Evolutionary conservation across 2,888 invertebrate species (phyloP).

Genomic region (Rhodophaea formosa): DNA sequence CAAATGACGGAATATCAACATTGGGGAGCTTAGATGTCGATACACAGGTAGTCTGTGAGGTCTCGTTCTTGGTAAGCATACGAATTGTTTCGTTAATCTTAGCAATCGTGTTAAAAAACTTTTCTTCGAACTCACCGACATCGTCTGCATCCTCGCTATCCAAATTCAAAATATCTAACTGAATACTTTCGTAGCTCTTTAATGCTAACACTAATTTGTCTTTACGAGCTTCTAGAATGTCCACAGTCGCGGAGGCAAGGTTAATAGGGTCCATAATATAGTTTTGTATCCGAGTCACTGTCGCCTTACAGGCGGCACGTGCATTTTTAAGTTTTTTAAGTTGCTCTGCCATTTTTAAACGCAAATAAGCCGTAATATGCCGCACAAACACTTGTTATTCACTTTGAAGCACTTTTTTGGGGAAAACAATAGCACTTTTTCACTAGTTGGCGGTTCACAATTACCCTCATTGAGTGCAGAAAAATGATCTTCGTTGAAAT

Average conservation of each 20-base stretch:
- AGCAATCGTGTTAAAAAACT: constrained; percentile 19
- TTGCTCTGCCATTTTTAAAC: neutral
- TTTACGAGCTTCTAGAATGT: constrained; percentile 1
- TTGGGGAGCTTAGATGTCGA: constrained; percentile 24
- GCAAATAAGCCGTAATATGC: too few relatives aligned
- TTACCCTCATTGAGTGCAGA: too few relatives aligned
- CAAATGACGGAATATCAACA: constrained; percentile 22
- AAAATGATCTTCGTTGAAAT: too few relatives aligned
- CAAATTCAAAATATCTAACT: constrained; percentile 16
- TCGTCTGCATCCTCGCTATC: constrained; percentile 20
- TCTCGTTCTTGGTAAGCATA: neutral
- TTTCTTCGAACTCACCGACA: constrained; percentile 18
- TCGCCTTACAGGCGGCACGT: neutral
- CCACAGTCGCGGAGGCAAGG: constrained; percentile 3
- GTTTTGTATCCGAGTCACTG: neutral
- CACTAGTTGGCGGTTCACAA: neutral
- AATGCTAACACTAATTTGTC: neutral
- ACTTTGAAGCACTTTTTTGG: too few relatives aligned
- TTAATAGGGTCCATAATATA: neutral
- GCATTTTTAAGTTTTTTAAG: neutral
- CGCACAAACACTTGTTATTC: too few relatives aligned
- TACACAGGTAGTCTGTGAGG: constrained; percentile 2
- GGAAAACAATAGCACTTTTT: neutral
- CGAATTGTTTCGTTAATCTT: constrained; percentile 21
- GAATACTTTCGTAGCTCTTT: neutral